Percentiles rank a stretch among this genome's conserved stretches.
phyloP scores from a whole-genome alignment of 2,797 vertebrate genomes.

The Eupleurogrammus muticus region DNA sequence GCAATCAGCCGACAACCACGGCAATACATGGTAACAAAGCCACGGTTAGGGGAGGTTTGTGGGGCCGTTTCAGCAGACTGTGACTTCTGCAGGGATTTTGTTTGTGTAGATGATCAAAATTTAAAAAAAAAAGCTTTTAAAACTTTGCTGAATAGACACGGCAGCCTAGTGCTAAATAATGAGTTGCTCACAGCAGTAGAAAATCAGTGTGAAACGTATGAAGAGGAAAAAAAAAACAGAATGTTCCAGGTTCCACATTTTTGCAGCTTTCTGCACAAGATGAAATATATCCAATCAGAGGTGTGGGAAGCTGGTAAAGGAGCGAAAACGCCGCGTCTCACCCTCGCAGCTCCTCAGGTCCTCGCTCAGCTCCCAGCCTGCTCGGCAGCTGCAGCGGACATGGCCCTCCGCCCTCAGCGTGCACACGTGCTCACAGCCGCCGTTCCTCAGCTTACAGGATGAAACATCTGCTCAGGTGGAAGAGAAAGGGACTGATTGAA shows the following conservation, averaged over 20 bases:
- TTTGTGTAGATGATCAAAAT: neutral
- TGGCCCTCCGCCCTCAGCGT: conserved; percentile 66
- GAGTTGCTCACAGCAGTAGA: neutral
- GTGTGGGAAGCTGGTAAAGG: neutral
- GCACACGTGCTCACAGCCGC: conserved; percentile 84
- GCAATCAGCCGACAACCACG: neutral
- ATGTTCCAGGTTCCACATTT: neutral
- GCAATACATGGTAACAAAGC: conserved; percentile 7
- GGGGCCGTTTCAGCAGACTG: conserved; percentile 14
- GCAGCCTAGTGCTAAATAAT: neutral
- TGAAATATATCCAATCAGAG: neutral
- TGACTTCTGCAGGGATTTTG: neutral
- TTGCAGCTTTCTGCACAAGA: neutral
- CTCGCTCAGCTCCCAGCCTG: conserved; percentile 78
- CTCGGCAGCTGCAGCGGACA: conserved; percentile 80
- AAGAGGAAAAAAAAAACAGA: conserved; percentile 7
- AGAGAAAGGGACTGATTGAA: neutral
- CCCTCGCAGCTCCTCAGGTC: conserved; percentile 82
- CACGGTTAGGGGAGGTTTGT: neutral
- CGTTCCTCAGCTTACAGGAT: conserved; percentile 83
- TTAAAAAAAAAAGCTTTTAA: neutral
- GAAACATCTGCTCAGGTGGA: conserved; percentile 74
- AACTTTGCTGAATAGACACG: neutral
- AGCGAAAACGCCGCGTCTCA: conserved; percentile 53
- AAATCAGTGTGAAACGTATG: neutral